Base-by-base conservation (phyloP, 1,140 invertebrate species). In the Micrasema longulum region DNA sequence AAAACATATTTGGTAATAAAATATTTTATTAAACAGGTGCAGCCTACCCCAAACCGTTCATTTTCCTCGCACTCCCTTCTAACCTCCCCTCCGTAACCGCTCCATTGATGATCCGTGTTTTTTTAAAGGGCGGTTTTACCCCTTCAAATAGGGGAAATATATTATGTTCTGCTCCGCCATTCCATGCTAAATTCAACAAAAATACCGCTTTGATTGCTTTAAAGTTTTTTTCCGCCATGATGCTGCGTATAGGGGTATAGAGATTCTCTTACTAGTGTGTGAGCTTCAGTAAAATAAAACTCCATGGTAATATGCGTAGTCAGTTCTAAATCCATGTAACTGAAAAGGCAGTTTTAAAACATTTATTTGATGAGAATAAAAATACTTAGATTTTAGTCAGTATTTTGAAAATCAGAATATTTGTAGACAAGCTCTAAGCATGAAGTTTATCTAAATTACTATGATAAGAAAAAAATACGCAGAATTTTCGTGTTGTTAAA, bases 71-170 rank as follows among this genome's bases (percentile, higher is more conserved):
- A n/a, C 41, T 18, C 55, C 55, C 16, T 16, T 43, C 55, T 18
- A 26, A 31, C 52, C 52, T 47, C 43, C 52, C 52, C 23, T 4
- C 52, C 16, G 16, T 55, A 41, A 38, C 55, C 35, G 55, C 16
- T 60, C 55, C 62, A 47, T 48, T 64, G 62, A 64, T 64, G 62
- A 48, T 64, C 62, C 62, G 41, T 64, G 62, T 64, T 64, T 47
- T 64, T 64, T 64, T 64, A 64, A 64, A 12, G 45, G 62, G 62
- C 23, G 41, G 23, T 43, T 18, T 47, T 31, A 36, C 53, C 62
- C 23, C 18, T 10, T 16, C 9, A 3, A 16, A 12, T n/a, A 35
- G 62, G 62, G 43, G 41, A 48, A 31, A 47, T 31, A 38, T 57
- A 31, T 47, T 35, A 26, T 18, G 45, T 47, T 64, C 41, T 26